A percentile compares a stretch with the other conserved stretches of the same genome.
Evolutionary conservation across 2,113 vertebrate species (phyloP).

Genomic region (Tyrannus savana): DNA sequence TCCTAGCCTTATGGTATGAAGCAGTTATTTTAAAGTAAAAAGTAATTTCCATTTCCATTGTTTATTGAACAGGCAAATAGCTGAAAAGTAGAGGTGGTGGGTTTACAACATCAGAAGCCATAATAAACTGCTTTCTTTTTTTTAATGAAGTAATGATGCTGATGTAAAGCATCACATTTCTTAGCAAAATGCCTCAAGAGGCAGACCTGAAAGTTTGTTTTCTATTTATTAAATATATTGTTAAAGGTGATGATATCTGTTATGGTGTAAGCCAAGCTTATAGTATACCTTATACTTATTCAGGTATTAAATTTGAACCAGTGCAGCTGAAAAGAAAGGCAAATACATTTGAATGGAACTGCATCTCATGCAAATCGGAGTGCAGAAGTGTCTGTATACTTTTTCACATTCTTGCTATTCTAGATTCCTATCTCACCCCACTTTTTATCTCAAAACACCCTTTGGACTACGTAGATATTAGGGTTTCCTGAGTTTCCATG

Average conservation of each 20-base stretch:
- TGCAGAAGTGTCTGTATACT: background rate
- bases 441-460: background rate
- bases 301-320: background rate
- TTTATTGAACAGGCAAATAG: background rate
- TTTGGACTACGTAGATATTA: background rate
- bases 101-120: background rate
- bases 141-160: background rate
- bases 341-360: background rate
- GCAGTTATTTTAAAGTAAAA: background rate
- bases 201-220: background rate
- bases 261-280: background rate
- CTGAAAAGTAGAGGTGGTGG: background rate
- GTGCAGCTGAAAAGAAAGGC: background rate
- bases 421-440: background rate
- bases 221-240: background rate
- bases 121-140: background rate
- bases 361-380: background rate
- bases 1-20: background rate
- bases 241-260: background rate
- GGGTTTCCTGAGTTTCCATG: background rate
- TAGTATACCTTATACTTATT: background rate
- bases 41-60: background rate
- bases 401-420: background rate
- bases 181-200: background rate
- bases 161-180: background rate